These are phyloP conservation scores for Geococcyx californianus DNA, from an alignment of 2,113 vertebrate species.

Conservation along the genomic window DNA sequence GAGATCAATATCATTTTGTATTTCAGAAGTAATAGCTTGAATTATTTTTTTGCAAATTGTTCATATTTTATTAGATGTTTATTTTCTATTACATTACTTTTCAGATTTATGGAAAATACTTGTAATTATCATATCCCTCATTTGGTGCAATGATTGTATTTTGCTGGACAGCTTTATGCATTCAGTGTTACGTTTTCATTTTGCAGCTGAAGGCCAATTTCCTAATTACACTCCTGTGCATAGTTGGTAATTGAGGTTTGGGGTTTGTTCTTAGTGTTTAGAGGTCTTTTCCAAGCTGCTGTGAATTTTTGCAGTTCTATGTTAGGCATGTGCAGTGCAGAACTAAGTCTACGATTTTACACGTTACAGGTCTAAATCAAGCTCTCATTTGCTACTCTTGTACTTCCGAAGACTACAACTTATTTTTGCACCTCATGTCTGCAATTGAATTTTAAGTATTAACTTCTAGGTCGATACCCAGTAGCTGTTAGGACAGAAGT, in stretches of 20 bases:
- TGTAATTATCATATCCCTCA: slow-evolving; percentile 8
- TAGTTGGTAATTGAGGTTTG: not conserved
- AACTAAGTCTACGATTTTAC: not conserved
- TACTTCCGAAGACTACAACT: not conserved
- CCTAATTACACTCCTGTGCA: not conserved
- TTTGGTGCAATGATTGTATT: slow-evolving; percentile 18
- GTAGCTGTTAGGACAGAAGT: not conserved
- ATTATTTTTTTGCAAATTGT: slow-evolving; percentile 19
- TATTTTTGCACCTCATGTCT: not conserved
- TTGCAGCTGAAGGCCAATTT: slow-evolving; percentile 3
- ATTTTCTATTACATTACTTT: slow-evolving; percentile 26
- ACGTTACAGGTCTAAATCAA: not conserved
- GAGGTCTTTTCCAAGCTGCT: not conserved
- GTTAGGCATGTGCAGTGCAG: not conserved
- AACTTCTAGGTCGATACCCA: not conserved
- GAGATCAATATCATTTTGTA: slow-evolving; percentile 40
- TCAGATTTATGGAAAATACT: slow-evolving; percentile 33
- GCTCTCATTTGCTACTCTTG: not conserved
- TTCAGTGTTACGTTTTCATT: not conserved
- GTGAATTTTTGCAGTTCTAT: not conserved
- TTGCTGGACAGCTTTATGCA: slow-evolving; percentile 23
- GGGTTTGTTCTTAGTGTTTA: not conserved
- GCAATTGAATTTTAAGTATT: not conserved
- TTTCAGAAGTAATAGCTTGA: slow-evolving; percentile 40
- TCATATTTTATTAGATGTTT: slow-evolving; percentile 51